Evolutionary conservation across 92 coral and sea anemone genomes (phyloP), one percentile per base, ranked within the genome.

Genomic region (Scolanthus callimorphus): DNA sequence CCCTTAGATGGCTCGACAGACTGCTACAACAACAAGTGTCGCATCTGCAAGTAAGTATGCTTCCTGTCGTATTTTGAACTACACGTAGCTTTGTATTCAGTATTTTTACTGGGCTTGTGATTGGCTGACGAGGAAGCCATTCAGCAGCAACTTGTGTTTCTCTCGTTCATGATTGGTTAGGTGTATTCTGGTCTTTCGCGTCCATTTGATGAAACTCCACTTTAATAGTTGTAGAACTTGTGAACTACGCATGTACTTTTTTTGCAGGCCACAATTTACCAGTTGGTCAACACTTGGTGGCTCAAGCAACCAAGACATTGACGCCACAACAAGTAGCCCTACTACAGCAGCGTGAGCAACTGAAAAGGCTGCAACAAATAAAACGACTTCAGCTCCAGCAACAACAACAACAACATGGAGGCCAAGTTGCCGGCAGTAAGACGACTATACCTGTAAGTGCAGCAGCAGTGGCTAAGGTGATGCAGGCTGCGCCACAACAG

Each of bases 1-100:
- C n/a, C n/a, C n/a, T n/a, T n/a, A n/a, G n/a, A n/a, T 74, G 43
- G 81, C 90, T 17, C 85, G 76, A 2, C 81, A 61, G 25, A 72
- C 80, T 25, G 74, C 80, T 27, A 54, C 91, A 38, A 62, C 89
- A 10, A 63, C 82, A 34, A 34, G 43, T 26, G 82, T 82, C 61
- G 85, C 85, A 25, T 71, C 89, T 19, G 89, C 85, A 77, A 77
- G 95, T 86, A 86, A 71, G 90, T 20, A 51, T 19, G 19, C 27
- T 25, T 20, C 12, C 3, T 17, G 11, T 34, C 43, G 43, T 34
- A 34, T 34, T 6, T 34, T 6, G 9, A 6, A 34, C 43, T 34
- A 6, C 6, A 6, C 15, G 6, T 34, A n/a, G n/a, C n/a, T n/a
- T n/a, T n/a, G n/a, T n/a, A n/a, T n/a, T n/a, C n/a, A n/a, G n/a